Base-by-base conservation (phyloP, 2,888 invertebrate species). In the Meloe dianella region DNA sequence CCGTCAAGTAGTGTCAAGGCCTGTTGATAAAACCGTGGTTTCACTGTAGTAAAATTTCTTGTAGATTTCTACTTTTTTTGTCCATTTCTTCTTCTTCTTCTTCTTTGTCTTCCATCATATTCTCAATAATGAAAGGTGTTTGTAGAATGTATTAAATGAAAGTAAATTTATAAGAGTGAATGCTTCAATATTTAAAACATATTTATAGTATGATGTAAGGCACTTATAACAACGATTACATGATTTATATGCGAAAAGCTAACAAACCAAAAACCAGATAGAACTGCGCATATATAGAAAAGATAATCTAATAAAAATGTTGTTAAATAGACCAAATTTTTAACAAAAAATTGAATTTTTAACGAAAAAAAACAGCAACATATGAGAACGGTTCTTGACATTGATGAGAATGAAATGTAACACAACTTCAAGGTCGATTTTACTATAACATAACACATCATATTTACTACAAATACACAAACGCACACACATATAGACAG, bases 361-460 rank as follows among this genome's bases (percentile, higher is more conserved):
- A 47, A 9, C 47, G 20, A n/a, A 1, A 41, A 20, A 47, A 47
- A 65, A 41, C n/a, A 17, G 14, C 35, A 2, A 41, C 63, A 62
- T 58, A 59, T 64, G 63, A 68, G 68, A 71, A 67, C 71, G 67
- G 71, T 69, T 67, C 69, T 70, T 73, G 73, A 73, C 71, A 71
- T 69, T 67, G 69, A 70, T 67, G 65, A 58, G 67, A 67, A 63
- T 67, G 69, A 70, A 70, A 67, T 67, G 69, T 70, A 70, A 70
- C 69, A 70, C 60, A 65, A 57, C 66, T 64, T 73, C 73, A 73
- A 73, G 73, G 73, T 71, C 73, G 61, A 63, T 69, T 73, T 73
- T 73, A 73, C 73, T 73, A 71, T 73, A 47, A 71, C 73, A 73
- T 70, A 47, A 69, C 71, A 70, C 71, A 73, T 71, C 73, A 73